Percentiles rank a stretch among this genome's conserved stretches.
Conservation (phyloP, 1,140 invertebrate genomes). For the Pemphigus obesinymphae region DNA sequence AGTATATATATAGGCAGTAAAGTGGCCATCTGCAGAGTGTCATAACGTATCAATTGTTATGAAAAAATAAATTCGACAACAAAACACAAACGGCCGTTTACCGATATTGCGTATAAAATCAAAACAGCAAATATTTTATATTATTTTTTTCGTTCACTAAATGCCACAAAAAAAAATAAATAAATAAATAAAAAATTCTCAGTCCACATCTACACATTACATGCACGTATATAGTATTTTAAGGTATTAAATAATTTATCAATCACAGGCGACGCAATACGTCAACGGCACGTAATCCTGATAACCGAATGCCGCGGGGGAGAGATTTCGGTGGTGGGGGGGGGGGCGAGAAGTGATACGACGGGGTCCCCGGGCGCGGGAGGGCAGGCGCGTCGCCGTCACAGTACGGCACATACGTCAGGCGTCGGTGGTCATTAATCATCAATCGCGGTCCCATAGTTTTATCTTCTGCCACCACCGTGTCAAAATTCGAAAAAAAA, state of each 20-base stretch:
- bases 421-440: conserved; percentile 21
- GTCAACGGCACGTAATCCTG: conserved; percentile 32
- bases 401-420: not conserved
- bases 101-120: not conserved
- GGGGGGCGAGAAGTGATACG: too few relatives aligned
- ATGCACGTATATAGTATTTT: not conserved
- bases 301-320: conserved; percentile 11
- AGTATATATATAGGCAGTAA: too few relatives aligned
- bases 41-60: too few relatives aligned
- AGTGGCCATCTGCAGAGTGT: too few relatives aligned
- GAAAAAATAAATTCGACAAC: too few relatives aligned
- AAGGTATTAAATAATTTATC: conserved; percentile 36
- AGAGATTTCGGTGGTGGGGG: not conserved
- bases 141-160: not conserved
- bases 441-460: conserved; percentile 32
- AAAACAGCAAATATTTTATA: not conserved
- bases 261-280: conserved; percentile 36
- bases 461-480: conserved; percentile 28
- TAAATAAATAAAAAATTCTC: too few relatives aligned
- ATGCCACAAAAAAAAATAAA: not conserved
- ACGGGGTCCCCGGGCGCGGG: too few relatives aligned
- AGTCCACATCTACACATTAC: not conserved
- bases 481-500: conserved; percentile 17
- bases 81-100: not conserved
- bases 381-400: not conserved